Conservation (phyloP, 2,113 vertebrate species). For the Strigops habroptila region DNA sequence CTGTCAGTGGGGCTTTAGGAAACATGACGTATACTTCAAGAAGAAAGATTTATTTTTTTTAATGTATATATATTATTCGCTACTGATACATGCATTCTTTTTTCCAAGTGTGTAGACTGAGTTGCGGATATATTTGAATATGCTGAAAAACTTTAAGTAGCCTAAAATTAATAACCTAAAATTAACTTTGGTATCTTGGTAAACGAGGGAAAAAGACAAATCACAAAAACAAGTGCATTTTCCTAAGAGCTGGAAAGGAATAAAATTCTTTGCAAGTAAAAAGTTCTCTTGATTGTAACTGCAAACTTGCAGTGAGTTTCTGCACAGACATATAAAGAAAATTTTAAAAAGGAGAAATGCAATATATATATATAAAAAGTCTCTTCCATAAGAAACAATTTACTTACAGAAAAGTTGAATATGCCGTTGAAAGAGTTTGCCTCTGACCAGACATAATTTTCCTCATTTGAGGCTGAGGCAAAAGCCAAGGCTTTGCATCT, state of each 20-base stretch:
- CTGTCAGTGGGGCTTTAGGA: not conserved
- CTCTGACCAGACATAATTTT: not conserved
- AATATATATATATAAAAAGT: too few species aligned
- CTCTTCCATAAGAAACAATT: not conserved
- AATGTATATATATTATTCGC: not conserved
- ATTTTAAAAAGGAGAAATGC: not conserved
- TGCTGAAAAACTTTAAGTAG: not conserved
- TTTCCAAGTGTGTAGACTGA: not conserved
- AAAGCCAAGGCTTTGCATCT: not conserved
- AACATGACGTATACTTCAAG: not conserved
- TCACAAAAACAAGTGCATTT: not conserved
- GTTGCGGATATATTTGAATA: not conserved
- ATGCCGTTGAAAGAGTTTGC: not conserved
- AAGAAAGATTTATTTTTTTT: not conserved
- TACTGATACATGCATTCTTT: not conserved
- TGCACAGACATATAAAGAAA: not conserved
- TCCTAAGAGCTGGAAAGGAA: not conserved
- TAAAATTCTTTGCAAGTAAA: not conserved
- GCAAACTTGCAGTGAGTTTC: not conserved
- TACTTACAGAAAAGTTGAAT: not conserved
- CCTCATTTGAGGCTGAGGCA: not conserved
- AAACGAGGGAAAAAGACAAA: rapidly evolving
- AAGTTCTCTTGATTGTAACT: not conserved
- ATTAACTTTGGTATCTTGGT: not conserved
- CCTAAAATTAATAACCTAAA: not conserved